Conservation (phyloP, 2,888 invertebrate genomes). For the Drosophila suboccidentalis region DNA sequence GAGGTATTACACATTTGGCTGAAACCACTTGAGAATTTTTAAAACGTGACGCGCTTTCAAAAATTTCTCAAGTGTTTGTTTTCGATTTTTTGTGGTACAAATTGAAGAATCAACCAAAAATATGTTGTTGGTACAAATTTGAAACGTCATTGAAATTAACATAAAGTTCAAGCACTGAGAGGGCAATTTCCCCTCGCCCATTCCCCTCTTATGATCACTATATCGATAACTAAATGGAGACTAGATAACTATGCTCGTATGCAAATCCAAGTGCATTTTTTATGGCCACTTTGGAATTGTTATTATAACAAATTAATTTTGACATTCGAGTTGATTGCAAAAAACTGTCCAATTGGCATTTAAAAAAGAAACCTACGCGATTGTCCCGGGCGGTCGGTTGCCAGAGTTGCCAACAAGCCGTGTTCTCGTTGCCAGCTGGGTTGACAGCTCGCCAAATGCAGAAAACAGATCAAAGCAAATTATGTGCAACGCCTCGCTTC, state of each 20-base stretch:
- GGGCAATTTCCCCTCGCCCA: neutral
- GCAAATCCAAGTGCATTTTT: slow-evolving; percentile 32
- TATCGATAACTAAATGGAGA: slow-evolving; percentile 32
- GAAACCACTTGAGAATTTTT: slow-evolving; percentile 57
- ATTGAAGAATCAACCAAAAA: slow-evolving; percentile 28
- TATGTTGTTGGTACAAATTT: slow-evolving; percentile 29
- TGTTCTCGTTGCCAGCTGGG: slow-evolving; percentile 31
- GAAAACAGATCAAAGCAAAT: slow-evolving; percentile 80
- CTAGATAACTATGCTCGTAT: slow-evolving; percentile 30
- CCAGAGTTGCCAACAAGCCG: slow-evolving; percentile 6
- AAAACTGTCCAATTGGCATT: slow-evolving; percentile 73
- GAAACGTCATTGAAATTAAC: slow-evolving; percentile 58
- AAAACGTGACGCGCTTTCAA: slow-evolving; percentile 70
- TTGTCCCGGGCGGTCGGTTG: slow-evolving; percentile 21
- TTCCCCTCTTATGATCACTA: neutral
- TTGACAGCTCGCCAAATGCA: slow-evolving; percentile 77
- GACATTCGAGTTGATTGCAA: slow-evolving; percentile 77
- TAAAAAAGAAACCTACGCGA: slow-evolving; percentile 67
- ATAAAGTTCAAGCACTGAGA: slow-evolving; percentile 47
- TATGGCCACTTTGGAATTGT: slow-evolving; percentile 70
- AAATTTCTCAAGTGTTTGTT: slow-evolving; percentile 64
- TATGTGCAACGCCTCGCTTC: slow-evolving; percentile 80
- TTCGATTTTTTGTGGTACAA: slow-evolving; percentile 62
- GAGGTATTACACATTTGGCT: slow-evolving; percentile 31
- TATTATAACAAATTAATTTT: slow-evolving; percentile 79